phyloP scores from a whole-genome alignment of 2,113 vertebrate species.

The Camelus bactrianus region DNA sequence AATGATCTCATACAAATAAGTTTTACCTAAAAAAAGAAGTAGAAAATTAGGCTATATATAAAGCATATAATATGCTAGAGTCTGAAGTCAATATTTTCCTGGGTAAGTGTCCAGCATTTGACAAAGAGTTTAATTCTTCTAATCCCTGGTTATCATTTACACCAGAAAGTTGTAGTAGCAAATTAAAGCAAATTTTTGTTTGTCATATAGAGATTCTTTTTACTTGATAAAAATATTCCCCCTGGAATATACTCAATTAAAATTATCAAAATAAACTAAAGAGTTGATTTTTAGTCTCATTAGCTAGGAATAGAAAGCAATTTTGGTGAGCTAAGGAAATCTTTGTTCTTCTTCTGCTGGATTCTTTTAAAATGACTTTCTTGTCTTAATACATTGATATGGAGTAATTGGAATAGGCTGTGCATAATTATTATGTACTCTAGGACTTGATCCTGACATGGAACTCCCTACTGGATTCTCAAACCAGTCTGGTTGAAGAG shows the following conservation, averaged over 20 bases:
- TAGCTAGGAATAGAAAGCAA: constrained; percentile 2
- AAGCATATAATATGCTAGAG: not conserved
- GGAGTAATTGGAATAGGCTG: not conserved
- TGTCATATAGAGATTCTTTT: constrained; percentile 24
- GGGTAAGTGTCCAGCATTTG: not conserved
- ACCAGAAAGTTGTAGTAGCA: not conserved
- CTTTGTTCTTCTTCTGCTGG: not conserved
- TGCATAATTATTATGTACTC: not conserved
- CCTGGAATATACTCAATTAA: not conserved
- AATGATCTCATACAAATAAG: not conserved
- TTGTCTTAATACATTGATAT: constrained; percentile 4
- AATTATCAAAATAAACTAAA: constrained; percentile 49
- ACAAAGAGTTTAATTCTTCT: constrained; percentile 11
- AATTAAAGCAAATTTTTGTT: constrained; percentile 41
- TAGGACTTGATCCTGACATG: not conserved
- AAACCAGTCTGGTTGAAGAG: not conserved
- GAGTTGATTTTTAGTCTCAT: constrained; percentile 17
- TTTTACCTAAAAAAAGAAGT: constrained; percentile 24
- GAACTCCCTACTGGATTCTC: not conserved
- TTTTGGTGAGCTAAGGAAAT: constrained; percentile 26
- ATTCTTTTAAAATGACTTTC: constrained; percentile 50
- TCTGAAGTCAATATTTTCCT: constrained; percentile 36
- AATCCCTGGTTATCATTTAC: not conserved
- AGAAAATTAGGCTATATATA: not conserved
- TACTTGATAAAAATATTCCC: constrained; percentile 34